A percentile compares a stretch with the other conserved stretches of the same genome.
These are phyloP conservation scores for Alauda arvensis DNA, from an alignment of 2,797 vertebrate species.

Conservation along the genomic window DNA sequence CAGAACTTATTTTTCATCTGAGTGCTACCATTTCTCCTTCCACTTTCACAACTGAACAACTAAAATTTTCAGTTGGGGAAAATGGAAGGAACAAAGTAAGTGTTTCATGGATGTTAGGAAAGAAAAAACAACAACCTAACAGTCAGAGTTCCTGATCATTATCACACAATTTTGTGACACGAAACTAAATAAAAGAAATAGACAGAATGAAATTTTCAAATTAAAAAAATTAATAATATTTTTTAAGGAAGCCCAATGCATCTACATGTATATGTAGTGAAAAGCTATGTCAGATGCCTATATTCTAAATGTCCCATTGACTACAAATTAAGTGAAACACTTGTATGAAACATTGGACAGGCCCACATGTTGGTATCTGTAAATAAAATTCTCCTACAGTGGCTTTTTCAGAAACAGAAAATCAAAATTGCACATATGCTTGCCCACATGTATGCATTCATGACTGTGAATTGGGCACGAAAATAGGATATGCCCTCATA, in stretches of 20 bases:
- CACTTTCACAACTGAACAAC: background rate
- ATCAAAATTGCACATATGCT: background rate
- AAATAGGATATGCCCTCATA: background rate
- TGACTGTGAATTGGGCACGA: background rate
- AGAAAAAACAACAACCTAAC: background rate
- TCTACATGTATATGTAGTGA: background rate
- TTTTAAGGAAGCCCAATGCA: background rate
- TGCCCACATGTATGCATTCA: background rate
- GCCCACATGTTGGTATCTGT: background rate
- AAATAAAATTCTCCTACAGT: slow-evolving; percentile 4
- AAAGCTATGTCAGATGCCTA: background rate
- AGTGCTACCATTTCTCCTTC: background rate
- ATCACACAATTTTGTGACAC: background rate
- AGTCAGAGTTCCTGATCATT: background rate
- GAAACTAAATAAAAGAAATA: background rate
- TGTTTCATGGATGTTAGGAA: background rate
- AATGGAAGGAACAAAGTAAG: background rate
- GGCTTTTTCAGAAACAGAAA: slow-evolving; percentile 34
- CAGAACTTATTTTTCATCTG: background rate
- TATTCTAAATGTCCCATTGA: background rate
- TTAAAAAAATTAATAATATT: background rate
- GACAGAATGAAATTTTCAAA: background rate
- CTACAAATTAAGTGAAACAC: slow-evolving; percentile 7
- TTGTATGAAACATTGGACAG: background rate
- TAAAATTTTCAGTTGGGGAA: background rate